Evolutionary conservation across 64 coral and sea anemone genomes (phyloP), one percentile per base, ranked within the genome.

Genomic region (Stichodactyla mertensii): DNA sequence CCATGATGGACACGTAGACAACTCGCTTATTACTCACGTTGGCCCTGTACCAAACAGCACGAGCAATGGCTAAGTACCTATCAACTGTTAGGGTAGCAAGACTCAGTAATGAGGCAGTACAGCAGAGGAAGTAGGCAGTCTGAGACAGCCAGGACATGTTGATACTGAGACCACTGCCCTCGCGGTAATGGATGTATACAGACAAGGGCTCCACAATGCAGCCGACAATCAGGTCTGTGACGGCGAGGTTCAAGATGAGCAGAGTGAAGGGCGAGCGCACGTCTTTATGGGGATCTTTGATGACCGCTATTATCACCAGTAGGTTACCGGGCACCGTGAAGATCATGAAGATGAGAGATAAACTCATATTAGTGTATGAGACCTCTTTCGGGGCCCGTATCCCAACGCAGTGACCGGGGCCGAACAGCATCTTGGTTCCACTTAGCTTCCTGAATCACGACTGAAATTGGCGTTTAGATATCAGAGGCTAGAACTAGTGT

Each of bases 71-170:
- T 16, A 97, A 57, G 80, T 97, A 97, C 15, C 94, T 51, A 19
- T 93, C 94, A 7, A 97, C 86, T 52, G 94, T 97, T 19, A 97
- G 79, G 18, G 89, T 88, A 14, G 87, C 89, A 51, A 97, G 88
- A 59, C 88, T 87, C 20, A 97, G 88, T 6, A 97, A 85, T 4
- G 94, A 97, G 10, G 94, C 94, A 66, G 94, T 97, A 20, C 94
- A 97, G 7, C 94, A 92, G 53, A 97, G 82, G 64, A 97, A 97
- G 67, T 97, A 97, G 4, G 86, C 89, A 16, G 91, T 71, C 91
- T 97, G 94, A 4, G 94, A 97, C 20, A 97, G 85, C 91, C 94
- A 93, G 19, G 94, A 71, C 64, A 87, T 82, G 18, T 27, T 74
- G 80, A 97, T 88, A 51, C 79, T 77, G 0, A 93, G 67, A 13